Percentiles rank a stretch among this genome's conserved stretches.
These are phyloP conservation scores for Sciaenops ocellatus DNA, from an alignment of 2,797 vertebrate genomes.

Conservation along the genomic window DNA sequence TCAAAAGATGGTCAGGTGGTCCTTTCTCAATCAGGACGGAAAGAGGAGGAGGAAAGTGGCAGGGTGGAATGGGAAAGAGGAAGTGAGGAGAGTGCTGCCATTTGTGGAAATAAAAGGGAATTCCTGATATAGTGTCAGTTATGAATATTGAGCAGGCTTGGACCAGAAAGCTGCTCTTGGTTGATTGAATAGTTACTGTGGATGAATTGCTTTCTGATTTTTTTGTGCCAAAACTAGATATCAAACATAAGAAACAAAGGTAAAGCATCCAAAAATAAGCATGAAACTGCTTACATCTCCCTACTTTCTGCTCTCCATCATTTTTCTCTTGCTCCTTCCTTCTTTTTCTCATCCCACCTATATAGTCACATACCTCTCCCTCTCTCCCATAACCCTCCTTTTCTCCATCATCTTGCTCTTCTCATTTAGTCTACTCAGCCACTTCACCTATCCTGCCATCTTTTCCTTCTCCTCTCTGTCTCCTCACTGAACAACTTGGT, in stretches of 20 bases:
- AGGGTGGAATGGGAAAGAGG: constrained; percentile 57
- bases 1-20: constrained; percentile 73
- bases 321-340: not conserved
- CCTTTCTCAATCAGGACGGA: constrained; percentile 66
- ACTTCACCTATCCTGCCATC: not conserved
- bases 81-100: constrained; percentile 58
- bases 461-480: not conserved
- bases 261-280: not conserved
- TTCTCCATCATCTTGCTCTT: constrained; percentile 2
- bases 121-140: constrained; percentile 63
- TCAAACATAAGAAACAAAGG: not conserved
- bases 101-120: constrained; percentile 77
- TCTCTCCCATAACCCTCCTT: not conserved
- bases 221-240: not conserved
- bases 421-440: not conserved
- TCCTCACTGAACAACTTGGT: not conserved
- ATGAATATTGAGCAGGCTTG: constrained; percentile 59
- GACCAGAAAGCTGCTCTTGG: constrained; percentile 33
- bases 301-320: not conserved
- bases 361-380: not conserved
- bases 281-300: constrained; percentile 1
- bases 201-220: constrained; percentile 35
- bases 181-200: constrained; percentile 36
- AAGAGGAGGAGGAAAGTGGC: constrained; percentile 63
- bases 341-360: not conserved